Base-by-base conservation (phyloP, 1,140 invertebrate species). In the Papilio polytes region DNA sequence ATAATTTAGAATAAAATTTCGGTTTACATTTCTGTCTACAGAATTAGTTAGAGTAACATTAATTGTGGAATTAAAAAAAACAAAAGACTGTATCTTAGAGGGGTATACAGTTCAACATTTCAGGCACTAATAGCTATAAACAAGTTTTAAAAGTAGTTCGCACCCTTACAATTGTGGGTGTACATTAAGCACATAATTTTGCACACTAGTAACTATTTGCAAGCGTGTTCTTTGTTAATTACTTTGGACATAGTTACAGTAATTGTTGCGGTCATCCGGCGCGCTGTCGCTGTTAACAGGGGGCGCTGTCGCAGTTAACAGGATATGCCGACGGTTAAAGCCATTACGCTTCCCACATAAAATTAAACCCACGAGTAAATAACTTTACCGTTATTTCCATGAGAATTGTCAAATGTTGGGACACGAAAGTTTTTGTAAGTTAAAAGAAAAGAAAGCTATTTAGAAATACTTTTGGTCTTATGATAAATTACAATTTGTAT, bases 201-300 rank as follows among this genome's bases (percentile, higher is more conserved):
- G 59, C 22, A 26, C 59, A 66, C 59, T 66, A 26, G n/a, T 59
- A 59, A 66, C 59, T 26, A 59, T 59, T 59, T 59, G 56, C 22
- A 66, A 13, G 59, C 59, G 59, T 31, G 59, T 66, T 66, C 59
- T 66, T 66, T 66, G 59, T 66, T 66, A 66, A 66, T 66, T 66
- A 66, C 22, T 66, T 26, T 66, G 59, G 22, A 66, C 59, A 66
- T 66, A 20, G 59, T 66, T 66, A 66, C 22, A 26, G 63, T 66
- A 66, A 66, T 66, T 66, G 63, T 15, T 66, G 63, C 63, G 63
- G 63, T 66, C 63, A 66, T 66, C 63, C 63, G 63, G 26, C 22
- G 56, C 56, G 63, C 63, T 31, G 22, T 66, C 63, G 63, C 63
- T 31, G 63, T 66, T 66, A 66, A 66, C 63, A 66, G 63, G 31